Evolutionary conservation across 2,113 vertebrate species (phyloP).

Genomic region (Elanus axillaris): DNA sequence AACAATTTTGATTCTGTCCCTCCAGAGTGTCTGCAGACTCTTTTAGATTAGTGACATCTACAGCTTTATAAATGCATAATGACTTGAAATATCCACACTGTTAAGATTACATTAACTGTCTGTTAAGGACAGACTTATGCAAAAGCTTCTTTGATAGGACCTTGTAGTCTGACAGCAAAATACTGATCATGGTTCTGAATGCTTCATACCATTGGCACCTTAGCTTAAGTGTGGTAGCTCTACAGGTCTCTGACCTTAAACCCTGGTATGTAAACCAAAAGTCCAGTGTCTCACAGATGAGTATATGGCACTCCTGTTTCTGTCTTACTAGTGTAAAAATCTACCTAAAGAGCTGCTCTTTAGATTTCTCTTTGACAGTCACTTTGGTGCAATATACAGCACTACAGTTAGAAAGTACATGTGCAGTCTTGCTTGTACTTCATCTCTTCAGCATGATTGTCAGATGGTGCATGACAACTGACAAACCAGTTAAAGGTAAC

Average conservation of each 20-base stretch:
- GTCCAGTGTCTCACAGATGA: neutral
- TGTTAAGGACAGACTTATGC: neutral
- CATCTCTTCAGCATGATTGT: neutral
- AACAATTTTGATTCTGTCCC: neutral
- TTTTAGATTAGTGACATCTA: neutral
- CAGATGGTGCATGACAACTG: neutral
- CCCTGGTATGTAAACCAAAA: neutral
- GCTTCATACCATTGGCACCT: neutral
- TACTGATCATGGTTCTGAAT: neutral
- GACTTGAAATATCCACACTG: neutral
- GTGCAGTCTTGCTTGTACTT: neutral
- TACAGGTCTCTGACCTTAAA: neutral
- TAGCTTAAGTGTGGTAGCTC: neutral
- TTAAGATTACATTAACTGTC: neutral
- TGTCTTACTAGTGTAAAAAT: neutral
- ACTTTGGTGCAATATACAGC: neutral
- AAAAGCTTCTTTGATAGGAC: neutral
- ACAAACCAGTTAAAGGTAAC: slow-evolving; percentile 33
- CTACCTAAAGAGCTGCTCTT: neutral
- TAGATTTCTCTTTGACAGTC: neutral
- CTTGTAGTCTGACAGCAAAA: neutral
- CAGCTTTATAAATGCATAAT: neutral
- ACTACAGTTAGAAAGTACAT: neutral
- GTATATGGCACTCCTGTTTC: neutral
- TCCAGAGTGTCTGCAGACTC: neutral